Percentiles rank a stretch among this genome's conserved stretches.
These are phyloP conservation scores for Drosophila sucinea DNA, from an alignment of 1,140 invertebrate species.

Conservation along the genomic window DNA sequence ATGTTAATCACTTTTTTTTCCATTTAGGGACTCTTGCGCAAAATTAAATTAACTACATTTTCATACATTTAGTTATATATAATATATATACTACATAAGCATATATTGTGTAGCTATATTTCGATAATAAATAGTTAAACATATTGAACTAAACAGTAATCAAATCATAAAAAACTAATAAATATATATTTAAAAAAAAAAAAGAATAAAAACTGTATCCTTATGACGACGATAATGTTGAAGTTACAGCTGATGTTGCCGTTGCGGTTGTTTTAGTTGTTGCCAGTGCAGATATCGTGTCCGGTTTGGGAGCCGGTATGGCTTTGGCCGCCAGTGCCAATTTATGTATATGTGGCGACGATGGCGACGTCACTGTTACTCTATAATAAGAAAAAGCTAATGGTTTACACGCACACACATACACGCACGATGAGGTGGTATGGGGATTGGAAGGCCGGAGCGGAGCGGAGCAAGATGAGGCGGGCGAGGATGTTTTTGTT, in stretches of 20 bases:
- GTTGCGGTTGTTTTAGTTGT: slow-evolving; percentile 19
- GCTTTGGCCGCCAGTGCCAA: slow-evolving; percentile 75
- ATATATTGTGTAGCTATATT: slow-evolving; percentile 72
- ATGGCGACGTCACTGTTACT: slow-evolving; percentile 82
- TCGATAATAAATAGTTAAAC: slow-evolving; percentile 79
- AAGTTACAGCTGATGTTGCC: slow-evolving; percentile 29
- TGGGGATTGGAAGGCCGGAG: slow-evolving; percentile 17
- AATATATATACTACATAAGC: slow-evolving; percentile 26
- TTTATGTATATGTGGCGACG: slow-evolving; percentile 81
- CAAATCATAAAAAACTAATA: slow-evolving; percentile 76
- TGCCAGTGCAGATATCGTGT: slow-evolving; percentile 40
- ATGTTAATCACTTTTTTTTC: slow-evolving; percentile 68
- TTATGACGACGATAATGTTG: slow-evolving; percentile 14
- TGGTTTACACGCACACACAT: slow-evolving; percentile 75
- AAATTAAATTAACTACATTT: slow-evolving; percentile 77
- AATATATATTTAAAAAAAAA: slow-evolving; percentile 60
- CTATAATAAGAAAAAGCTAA: slow-evolving; percentile 83
- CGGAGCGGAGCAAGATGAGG: slow-evolving; percentile 5
- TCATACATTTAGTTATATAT: slow-evolving; percentile 38
- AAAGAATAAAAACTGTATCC: slow-evolving; percentile 41
- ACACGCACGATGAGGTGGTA: slow-evolving; percentile 35
- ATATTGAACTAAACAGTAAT: slow-evolving; percentile 79
- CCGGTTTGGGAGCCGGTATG: slow-evolving; percentile 71
- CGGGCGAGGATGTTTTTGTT: slow-evolving; percentile 30
- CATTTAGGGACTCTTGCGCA: slow-evolving; percentile 72